Base-by-base conservation (phyloP, 2,888 invertebrate species). In the Cristatella mucedo region DNA sequence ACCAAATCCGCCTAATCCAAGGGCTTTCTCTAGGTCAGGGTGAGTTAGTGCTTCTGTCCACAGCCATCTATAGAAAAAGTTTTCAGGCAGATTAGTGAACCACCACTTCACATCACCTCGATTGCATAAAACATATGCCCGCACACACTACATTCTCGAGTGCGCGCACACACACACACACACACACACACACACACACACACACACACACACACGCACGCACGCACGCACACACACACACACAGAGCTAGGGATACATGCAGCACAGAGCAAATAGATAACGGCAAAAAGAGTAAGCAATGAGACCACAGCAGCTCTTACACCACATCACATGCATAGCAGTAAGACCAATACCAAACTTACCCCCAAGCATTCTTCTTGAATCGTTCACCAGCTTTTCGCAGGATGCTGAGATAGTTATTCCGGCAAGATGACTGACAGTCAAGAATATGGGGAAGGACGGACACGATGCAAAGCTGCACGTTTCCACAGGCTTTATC, bases 1-100 rank as follows among this genome's bases (percentile, higher is more conserved):
- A 7, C 97, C 97, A 67, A 97, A 97, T 77, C 74, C 97, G 46
- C 97, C 97, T 49, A 97, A 80, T 59, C 87, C 95, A 24, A 99
- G 66, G 0, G 85, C 76, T 46, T 78, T 77, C 63, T 97, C 97
- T 15, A 97, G 63, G 0, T 77, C 74, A 0, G 72, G 63, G 64
- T 97, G 93, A 2, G 80, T 73, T 7, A 78, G 82, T 30, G 86
- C 93, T 64, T 95, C 93, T 2, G 83, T 68, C 97, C 97, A 97
- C 9, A 84, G 71, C 91, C 93, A 95, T 44, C 73, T 72, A 57
- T n/a, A n/a, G n/a, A n/a, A n/a, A n/a, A n/a, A n/a, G n/a, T n/a
- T n/a, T n/a, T n/a, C n/a, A n/a, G n/a, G n/a, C n/a, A n/a, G n/a
- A n/a, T n/a, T n/a, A n/a, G n/a, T n/a, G n/a, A n/a, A n/a, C n/a